These are phyloP conservation scores for Falcunculus frontatus DNA, from an alignment of 2,113 vertebrate species.

Conservation along the genomic window DNA sequence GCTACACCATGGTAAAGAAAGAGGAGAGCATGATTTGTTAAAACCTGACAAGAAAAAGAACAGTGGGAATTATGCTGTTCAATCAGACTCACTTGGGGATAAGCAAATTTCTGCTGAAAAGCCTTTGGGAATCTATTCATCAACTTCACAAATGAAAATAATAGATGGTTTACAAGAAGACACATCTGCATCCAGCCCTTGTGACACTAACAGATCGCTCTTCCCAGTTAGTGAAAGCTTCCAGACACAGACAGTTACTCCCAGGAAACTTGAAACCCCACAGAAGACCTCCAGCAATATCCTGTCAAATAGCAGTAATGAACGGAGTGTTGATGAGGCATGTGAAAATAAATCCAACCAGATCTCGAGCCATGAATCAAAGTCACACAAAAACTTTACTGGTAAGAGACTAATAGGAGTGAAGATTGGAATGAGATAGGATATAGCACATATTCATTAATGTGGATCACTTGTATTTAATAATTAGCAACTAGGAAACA, in stretches of 20 bases:
- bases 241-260: neutral
- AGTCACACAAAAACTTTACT: neutral
- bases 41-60: slow-evolving; percentile 40
- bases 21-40: slow-evolving; percentile 71
- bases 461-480: neutral
- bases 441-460: neutral
- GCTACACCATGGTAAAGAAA: slow-evolving; percentile 44
- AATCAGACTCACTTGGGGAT: neutral
- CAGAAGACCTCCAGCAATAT: neutral
- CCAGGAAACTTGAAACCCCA: neutral
- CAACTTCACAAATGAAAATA: neutral
- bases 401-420: slow-evolving; percentile 71
- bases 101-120: neutral
- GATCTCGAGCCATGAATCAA: slow-evolving; percentile 1
- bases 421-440: neutral
- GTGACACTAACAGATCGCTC: neutral
- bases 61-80: neutral
- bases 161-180: neutral
- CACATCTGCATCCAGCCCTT: neutral
- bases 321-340: neutral
- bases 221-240: neutral
- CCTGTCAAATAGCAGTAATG: neutral
- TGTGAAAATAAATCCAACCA: neutral
- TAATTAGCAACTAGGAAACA: neutral
- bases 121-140: neutral